Conservation (phyloP, 2,888 invertebrate genomes). For the Sesia apiformis region DNA sequence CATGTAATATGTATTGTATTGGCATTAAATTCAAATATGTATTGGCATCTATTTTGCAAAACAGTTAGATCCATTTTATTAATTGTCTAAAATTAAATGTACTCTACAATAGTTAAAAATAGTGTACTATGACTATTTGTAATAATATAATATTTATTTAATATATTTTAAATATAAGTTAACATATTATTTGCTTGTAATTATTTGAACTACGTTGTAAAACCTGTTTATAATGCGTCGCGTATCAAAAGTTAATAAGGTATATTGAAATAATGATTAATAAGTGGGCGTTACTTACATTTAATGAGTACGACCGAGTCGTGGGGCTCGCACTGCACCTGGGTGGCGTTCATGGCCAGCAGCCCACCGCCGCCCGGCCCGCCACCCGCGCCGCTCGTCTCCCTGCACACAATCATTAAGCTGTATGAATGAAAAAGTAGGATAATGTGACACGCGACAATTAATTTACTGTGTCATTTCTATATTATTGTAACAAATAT, state of each 20-base stretch:
- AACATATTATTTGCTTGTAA: too few relatives aligned
- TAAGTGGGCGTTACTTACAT: conserved; percentile 70
- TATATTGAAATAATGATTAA: conserved; percentile 4
- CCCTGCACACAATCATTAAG: conserved; percentile 29
- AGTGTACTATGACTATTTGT: too few relatives aligned
- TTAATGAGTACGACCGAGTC: conserved; percentile 83
- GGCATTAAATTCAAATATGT: too few relatives aligned
- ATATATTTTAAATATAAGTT: too few relatives aligned
- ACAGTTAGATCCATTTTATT: too few relatives aligned
- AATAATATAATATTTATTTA: too few relatives aligned
- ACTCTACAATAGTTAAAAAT: too few relatives aligned
- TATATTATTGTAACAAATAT: background rate
- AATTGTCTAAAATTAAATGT: too few relatives aligned
- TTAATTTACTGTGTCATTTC: background rate
- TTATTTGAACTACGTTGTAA: too few relatives aligned
- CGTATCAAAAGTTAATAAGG: background rate
- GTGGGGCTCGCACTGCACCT: conserved; percentile 80
- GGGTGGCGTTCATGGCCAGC: conserved; percentile 74
- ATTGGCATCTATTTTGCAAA: too few relatives aligned
- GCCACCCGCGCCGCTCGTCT: conserved; percentile 67
- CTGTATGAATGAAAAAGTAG: background rate
- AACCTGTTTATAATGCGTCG: too few relatives aligned
- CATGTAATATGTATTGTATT: too few relatives aligned
- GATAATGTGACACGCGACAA: background rate
- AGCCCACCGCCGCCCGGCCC: conserved; percentile 66